Percentiles rank a stretch among this genome's conserved stretches.
These are phyloP conservation scores for Meles meles DNA, from an alignment of 2,113 vertebrate genomes.

Conservation along the genomic window DNA sequence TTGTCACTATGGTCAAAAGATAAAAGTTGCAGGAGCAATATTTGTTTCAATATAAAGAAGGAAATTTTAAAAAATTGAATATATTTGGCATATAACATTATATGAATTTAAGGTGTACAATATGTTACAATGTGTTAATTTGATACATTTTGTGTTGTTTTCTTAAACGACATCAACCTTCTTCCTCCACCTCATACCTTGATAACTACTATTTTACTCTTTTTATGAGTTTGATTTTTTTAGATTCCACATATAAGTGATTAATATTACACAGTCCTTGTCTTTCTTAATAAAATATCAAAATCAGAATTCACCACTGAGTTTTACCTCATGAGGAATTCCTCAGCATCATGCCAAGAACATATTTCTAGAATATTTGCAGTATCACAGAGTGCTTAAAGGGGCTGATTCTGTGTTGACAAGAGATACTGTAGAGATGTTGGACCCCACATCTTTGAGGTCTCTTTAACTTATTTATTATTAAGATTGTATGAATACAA, in stretches of 20 bases:
- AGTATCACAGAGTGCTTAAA: neutral
- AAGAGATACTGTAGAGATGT: neutral
- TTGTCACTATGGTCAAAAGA: neutral
- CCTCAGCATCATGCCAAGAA: neutral
- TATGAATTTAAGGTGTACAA: neutral
- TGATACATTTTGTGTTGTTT: neutral
- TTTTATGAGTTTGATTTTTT: neutral
- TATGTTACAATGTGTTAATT: neutral
- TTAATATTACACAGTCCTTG: neutral
- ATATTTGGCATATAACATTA: neutral
- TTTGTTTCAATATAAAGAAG: neutral
- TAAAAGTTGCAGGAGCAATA: neutral
- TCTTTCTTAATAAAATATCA: neutral
- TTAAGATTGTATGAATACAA: neutral
- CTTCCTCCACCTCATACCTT: rapidly evolving
- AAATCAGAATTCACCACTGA: neutral
- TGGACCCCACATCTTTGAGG: neutral
- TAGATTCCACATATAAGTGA: neutral
- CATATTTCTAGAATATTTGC: neutral
- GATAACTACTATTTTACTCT: neutral
- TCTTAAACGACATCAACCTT: neutral
- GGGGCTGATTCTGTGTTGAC: neutral
- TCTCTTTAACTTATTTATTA: neutral
- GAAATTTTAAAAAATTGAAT: neutral
- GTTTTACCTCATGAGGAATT: neutral